Evolutionary conservation across 2,113 vertebrate genomes (phyloP), one percentile per base, ranked within the genome.

Genomic region (Petaurus breviceps): DNA sequence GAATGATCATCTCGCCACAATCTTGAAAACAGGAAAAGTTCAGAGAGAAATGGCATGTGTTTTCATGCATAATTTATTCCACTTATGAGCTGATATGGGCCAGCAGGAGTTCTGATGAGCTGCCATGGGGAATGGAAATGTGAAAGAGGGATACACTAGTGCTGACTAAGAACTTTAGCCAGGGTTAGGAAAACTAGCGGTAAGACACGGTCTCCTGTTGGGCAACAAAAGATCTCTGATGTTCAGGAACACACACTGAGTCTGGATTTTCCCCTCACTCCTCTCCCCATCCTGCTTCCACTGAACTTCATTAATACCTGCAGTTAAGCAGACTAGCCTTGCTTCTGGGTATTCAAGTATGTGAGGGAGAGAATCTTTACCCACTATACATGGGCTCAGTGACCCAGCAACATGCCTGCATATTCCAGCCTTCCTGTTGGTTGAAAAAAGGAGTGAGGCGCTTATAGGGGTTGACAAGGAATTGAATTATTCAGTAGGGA

Each of bases 51-150:
- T 68, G 9, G n/a, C 55, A 54, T 92, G 43, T 50, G 43, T 50
- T 91, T 91, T 90, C 61, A 14, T 24, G 92, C 47, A 92, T 92
- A 37, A 95, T 55, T 93, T 95, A 53, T n/a, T 95, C 84, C 68
- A 25, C 10, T 46, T 23, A 25, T 49, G 47, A 23, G 37, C 90
- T 61, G 50, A 89, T 52, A n/a, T 14, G 22, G 31, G 28, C 54
- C 95, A 51, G 61, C 53, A 92, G 52, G 54, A 90, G 89, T 43
- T 31, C 47, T 92, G 14, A n/a, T 14, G 93, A n/a, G 55, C 9
- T 43, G 43, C 54, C 1, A 0, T 92, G 93, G 55, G 43, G 51
- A 90, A 7, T 25, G 24, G 89, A 95, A 90, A 94, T 89, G 90
- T 49, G 25, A n/a, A 51, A 84, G 89, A 51, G 28, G 16, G 7